Base-by-base conservation (phyloP, 2,888 invertebrate species). In the Drosophila bunnanda region DNA sequence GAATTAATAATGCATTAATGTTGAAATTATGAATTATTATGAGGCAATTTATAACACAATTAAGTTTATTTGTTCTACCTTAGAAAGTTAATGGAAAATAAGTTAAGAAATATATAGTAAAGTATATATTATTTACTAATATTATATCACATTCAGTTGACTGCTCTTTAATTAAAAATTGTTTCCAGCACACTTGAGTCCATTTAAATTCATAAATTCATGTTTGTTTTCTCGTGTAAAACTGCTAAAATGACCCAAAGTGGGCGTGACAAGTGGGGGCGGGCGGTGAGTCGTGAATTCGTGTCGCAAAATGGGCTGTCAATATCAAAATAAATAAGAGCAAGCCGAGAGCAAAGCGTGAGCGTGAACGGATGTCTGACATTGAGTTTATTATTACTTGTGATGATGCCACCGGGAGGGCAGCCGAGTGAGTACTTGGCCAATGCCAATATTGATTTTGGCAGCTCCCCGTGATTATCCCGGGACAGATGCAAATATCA, bases 391-490 rank as follows among this genome's bases (percentile, higher is more conserved):
- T 62, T 52, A 56, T 57, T 64, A 65, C 65, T 72, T 64, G 46
- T 50, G 52, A 64, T 73, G 74, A 39, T 43, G 48, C 54, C 25
- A 22, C 50, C 32, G 32, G 9, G 17, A 6, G n/a, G n/a, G n/a
- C 0, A 15, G 30, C 13, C 13, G 13, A 13, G 30, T 61, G 54
- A 71, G 30, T 54, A 28, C 57, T 61, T 59, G n/a, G 46, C n/a
- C 38, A 44, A 38, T 61, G 73, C 60, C 68, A 58, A 76, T 69
- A 75, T 79, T 71, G 71, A 77, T 79, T 66, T 64, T 75, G 72
- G 46, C 73, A 65, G 30, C 62, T 39, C 32, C 41, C 36, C 22
- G 57, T 25, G 56, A 50, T 61, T 65, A 48, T 30, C 38, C 15
- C 34, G 20, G 60, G 15, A 57, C 25, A 55, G 50, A 68, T 54